Evolutionary conservation across 1,140 invertebrate genomes (phyloP), one percentile per base, ranked within the genome.

Genomic region (Drosophila aff.): DNA sequence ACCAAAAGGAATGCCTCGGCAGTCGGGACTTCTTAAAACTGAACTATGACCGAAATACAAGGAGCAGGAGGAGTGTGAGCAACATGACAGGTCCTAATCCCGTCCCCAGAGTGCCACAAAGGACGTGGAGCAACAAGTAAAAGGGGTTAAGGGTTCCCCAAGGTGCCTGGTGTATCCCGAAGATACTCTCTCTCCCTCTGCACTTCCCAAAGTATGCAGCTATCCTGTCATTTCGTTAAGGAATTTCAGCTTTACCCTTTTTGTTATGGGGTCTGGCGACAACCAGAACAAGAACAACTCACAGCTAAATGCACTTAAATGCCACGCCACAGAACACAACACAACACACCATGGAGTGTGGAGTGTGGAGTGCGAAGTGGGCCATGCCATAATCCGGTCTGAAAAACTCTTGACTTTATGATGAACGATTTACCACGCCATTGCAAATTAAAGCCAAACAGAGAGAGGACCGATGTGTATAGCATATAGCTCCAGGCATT

Each of bases 321-420:
- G 38, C 66, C 38, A 28, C 18, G n/a, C 62, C 15, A n/a, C 50
- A 41, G 26, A 7, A 33, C 47, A 49, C 38, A 31, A 41, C n/a
- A 43, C 41, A 46, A 47, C 44, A 47, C 16, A 15, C 33, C 7
- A 18, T 18, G 44, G 36, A 33, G 33, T 33, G 33, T 11, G 33
- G 33, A 33, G 33, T 33, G 33, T 0, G 41, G 16, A 18, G n/a
- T 18, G 11, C 2, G 15, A 21, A 10, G 49, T 52, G 47, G 26
- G 16, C 63, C 38, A 44, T 41, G 41, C 41, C 76, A 78, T 72
- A 79, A 79, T 79, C 76, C 76, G 47, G 46, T 31, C 49, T 64
- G 76, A 79, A 79, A 79, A 72, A 72, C 76, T 79, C 76, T 79
- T 79, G 76, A 79, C 76, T 79, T 79, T 79, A 79, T 79, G 76